A percentile compares a stretch with the other conserved stretches of the same genome.
Evolutionary conservation across 2,797 vertebrate genomes (phyloP).

Genomic region (Rhinoraja longicauda): DNA sequence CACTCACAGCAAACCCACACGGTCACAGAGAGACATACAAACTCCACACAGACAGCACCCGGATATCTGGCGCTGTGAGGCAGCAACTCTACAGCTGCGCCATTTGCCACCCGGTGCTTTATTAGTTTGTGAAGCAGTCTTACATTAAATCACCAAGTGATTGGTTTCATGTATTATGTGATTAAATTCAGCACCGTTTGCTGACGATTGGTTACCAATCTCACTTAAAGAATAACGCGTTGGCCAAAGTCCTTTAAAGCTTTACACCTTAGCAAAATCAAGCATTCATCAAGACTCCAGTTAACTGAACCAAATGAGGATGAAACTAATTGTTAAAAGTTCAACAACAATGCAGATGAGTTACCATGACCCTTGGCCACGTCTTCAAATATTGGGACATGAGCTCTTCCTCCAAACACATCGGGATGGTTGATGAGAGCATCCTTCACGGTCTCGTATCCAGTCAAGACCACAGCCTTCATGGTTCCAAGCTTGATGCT

Average conservation of each 20-base stretch:
- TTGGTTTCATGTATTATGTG: not conserved
- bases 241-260: not conserved
- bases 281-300: not conserved
- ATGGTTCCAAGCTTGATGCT: conserved; percentile 54
- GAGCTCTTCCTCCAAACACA: conserved; percentile 55
- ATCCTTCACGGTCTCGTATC: conserved; percentile 56
- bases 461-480: conserved; percentile 52
- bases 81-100: too few relatives aligned
- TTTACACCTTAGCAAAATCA: not conserved
- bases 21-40: too few relatives aligned
- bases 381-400: conserved; percentile 52
- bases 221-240: not conserved
- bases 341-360: not conserved
- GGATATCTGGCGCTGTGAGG: too few relatives aligned
- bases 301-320: not conserved
- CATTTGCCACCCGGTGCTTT: not conserved
- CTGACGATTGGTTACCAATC: not conserved
- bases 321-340: not conserved
- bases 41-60: too few relatives aligned
- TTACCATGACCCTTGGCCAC: conserved; percentile 50
- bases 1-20: too few relatives aligned
- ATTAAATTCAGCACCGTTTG: not conserved
- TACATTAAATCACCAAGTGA: not conserved
- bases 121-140: not conserved
- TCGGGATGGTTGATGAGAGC: conserved; percentile 56